Percentiles rank a stretch among this genome's conserved stretches.
Evolutionary conservation across 2,113 vertebrate genomes (phyloP).

Genomic region (Alouatta palliata): DNA sequence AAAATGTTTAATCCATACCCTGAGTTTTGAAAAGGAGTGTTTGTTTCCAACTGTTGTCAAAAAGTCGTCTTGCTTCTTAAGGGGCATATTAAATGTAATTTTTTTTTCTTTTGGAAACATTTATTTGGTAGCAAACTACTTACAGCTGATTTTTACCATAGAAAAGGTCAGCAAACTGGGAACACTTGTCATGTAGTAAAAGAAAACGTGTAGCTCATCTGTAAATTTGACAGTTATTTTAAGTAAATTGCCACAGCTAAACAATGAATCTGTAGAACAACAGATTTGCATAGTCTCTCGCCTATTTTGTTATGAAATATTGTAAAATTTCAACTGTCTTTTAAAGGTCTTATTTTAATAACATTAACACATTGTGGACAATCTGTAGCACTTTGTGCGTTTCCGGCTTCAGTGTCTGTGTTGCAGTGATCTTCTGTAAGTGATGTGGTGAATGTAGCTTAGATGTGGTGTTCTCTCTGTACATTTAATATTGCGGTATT

Average conservation of each 20-base stretch:
- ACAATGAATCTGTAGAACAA: neutral
- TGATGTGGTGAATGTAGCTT: neutral
- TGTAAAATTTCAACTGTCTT: neutral
- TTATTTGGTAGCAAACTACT: slow-evolving; percentile 15
- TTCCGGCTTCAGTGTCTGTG: neutral
- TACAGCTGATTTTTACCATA: neutral
- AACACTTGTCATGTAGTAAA: neutral
- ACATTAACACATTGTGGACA: neutral
- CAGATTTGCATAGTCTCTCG: neutral
- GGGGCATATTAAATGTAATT: neutral
- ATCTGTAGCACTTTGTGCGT: neutral
- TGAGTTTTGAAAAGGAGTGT: slow-evolving; percentile 6
- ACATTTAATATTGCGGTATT: neutral
- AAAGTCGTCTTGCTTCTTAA: slow-evolving; percentile 14
- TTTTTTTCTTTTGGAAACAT: neutral
- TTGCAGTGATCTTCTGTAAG: neutral
- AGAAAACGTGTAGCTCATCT: neutral
- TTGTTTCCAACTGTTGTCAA: neutral
- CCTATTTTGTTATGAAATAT: slow-evolving; percentile 13
- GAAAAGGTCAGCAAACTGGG: slow-evolving; percentile 40
- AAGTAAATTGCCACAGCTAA: neutral
- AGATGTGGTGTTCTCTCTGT: neutral
- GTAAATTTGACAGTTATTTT: slow-evolving; percentile 44
- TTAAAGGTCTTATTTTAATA: slow-evolving; percentile 31
- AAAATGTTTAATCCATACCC: neutral